These are phyloP conservation scores for Hirudinaria manillensis DNA, from an alignment of 2,888 invertebrate genomes.

Conservation along the genomic window DNA sequence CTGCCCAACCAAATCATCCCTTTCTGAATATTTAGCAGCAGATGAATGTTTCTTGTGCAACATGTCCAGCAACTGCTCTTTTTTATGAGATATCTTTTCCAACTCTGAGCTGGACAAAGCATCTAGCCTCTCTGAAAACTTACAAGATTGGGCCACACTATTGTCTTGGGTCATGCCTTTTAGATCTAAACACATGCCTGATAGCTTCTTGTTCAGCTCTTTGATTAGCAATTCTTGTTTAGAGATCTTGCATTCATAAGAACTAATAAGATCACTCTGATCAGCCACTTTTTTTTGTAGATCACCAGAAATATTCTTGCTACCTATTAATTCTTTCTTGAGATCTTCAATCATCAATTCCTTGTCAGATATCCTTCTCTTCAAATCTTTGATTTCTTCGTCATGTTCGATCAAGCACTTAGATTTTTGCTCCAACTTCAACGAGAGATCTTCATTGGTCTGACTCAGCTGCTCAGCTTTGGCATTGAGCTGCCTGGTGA, in stretches of 20 bases:
- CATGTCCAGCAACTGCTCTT: neutral
- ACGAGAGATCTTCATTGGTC: neutral
- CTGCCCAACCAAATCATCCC: conserved; percentile 17
- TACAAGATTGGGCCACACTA: too few relatives aligned
- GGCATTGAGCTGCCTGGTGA: neutral
- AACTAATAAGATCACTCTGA: too few relatives aligned
- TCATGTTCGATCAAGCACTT: neutral
- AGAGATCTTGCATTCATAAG: too few relatives aligned
- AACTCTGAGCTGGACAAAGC: neutral
- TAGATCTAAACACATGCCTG: too few relatives aligned
- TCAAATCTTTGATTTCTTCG: neutral
- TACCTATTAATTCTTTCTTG: conserved; percentile 1
- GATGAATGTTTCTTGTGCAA: neutral
- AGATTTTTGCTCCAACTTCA: neutral
- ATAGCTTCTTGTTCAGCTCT: too few relatives aligned
- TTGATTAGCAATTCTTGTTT: too few relatives aligned
- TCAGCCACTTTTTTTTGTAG: neutral
- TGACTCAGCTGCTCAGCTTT: neutral
- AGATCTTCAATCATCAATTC: conserved; percentile 3
- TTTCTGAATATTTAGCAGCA: neutral
- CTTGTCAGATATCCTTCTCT: neutral
- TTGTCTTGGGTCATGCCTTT: too few relatives aligned
- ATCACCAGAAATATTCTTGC: neutral
- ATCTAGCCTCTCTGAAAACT: too few relatives aligned
- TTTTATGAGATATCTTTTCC: neutral